Base-by-base conservation (phyloP, 2,113 vertebrate genomes). In the Brachyhypopomus gauderio region DNA sequence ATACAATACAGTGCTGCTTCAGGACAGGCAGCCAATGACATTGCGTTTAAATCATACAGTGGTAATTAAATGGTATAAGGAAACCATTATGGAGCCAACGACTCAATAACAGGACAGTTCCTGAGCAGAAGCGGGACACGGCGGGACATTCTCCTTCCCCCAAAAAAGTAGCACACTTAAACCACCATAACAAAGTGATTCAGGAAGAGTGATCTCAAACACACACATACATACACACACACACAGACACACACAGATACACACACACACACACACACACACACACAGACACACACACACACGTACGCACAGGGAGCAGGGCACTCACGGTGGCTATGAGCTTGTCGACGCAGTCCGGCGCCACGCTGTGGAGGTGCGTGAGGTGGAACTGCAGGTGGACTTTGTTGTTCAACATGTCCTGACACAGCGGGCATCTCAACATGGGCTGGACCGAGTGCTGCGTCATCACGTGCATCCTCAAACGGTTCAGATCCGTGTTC, bases 391-490 rank as follows among this genome's bases (percentile, higher is more conserved):
- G 97, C 86, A 99, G 93, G 89, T 99, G 98, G 90, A 98, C 93
- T 94, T 99, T 99, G 95, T 98, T 99, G 93, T 97, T 98, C 63
- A 99, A 96, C 96, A 96, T 97, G 93, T 99, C 98, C 92, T 99
- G 98, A 93, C 98, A 99, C 86, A 99, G 93, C 0, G 98, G 98
- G 91, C 98, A 99, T 88, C 97, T 96, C 17, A 98, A 93, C 96
- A 98, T 95, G 83, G 97, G 97, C 92, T 99, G 98, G 87, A 99
- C 96, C 0, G 98, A 99, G 91, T 99, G 98, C 92, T 99, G 98
- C 0, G 96, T 98, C 97, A 99, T 97, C 92, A 97, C 97, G 1
- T 99, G 98, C 90, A 98, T 97, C 87, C 97, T 95, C 82, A 99
- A 94, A 30, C 98, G 94, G 83, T 98, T 99, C 91, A 98, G 93